Base-by-base conservation (phyloP, 2,797 vertebrate genomes). In the Chromobotia macracanthus region DNA sequence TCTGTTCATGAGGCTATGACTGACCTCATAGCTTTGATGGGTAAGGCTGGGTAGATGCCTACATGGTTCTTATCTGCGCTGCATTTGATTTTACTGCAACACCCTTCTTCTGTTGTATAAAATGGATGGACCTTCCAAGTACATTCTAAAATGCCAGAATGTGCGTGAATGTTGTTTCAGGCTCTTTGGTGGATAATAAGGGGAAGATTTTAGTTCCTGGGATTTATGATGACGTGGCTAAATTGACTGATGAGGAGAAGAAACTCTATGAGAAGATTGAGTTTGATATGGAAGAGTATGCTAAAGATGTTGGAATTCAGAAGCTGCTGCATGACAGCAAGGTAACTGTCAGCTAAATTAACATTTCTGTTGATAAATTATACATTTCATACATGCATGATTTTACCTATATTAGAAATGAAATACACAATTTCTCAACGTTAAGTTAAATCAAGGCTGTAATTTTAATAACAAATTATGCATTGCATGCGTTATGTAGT, bases 1-100 rank as follows among this genome's bases (percentile, higher is more conserved):
- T 98, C 97, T 0, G 94, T 99, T 35, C 94, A 99, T 3, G 97
- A 99, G 84, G 96, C 97, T 77, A 98, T 99, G 98, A 96, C 95
- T 0, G 97, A 99, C 86, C 95, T 99, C 53, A 93, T 99, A 63
- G 11, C 89, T 50, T 89, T 99, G 23, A 95, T 99, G 97, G 95
- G 98, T 90, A 90, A 95, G 89, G n/a, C 35, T 38, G 3, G 35
- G 6, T 7, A 38, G 35, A 38, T 38, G 35, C 35, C 35, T 38
- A 5, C 35, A 38, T 38, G 35, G 28, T 28, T 28, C 4, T 28
- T 28, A 28, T 28, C 28, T 28, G 28, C 38, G 1, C 1, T 41
- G 7, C 1, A 41, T 41, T 11, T 41, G 38, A 41, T 41, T 41
- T 41, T 8, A 41, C 1, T 41, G 38, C 38, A 41, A 0, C 4